Evolutionary conservation across 2,888 invertebrate species (phyloP).

Genomic region (Drosophila mettleri): DNA sequence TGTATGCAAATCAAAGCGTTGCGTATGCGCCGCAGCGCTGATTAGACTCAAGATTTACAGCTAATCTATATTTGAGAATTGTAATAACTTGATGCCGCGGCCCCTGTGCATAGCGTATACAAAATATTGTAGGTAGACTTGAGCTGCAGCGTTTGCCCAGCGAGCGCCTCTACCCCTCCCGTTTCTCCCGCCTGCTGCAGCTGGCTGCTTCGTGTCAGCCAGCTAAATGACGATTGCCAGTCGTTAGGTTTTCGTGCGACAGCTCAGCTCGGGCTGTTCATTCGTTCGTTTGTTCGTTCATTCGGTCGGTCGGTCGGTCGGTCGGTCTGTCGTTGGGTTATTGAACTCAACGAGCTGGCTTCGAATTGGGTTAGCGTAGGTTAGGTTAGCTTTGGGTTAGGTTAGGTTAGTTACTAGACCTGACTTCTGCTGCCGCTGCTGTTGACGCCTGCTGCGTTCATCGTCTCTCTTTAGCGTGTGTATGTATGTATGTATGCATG

Average conservation of each 20-base stretch:
- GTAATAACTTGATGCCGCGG: constrained; percentile 42
- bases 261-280: constrained; percentile 7
- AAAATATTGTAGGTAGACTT: constrained; percentile 36
- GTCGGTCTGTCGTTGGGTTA: constrained; percentile 57
- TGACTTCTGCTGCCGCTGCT: constrained; percentile 25
- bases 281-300: constrained; percentile 4
- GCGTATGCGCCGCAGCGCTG: constrained; percentile 51
- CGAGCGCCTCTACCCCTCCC: not conserved
- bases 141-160: not conserved
- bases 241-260: constrained; percentile 23
- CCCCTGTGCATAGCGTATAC: constrained; percentile 17
- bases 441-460: constrained; percentile 43
- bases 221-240: constrained; percentile 42
- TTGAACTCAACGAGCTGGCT: constrained; percentile 68
- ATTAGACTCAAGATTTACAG: constrained; percentile 75
- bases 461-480: not conserved
- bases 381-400: constrained; percentile 61
- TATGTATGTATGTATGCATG: no score
- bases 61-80: constrained; percentile 77
- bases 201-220: constrained; percentile 16
- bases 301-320: constrained; percentile 1
- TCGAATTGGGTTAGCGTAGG: constrained; percentile 79
- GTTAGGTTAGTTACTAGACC: constrained; percentile 57
- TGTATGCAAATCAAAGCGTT: constrained; percentile 51
- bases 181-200: not conserved